A percentile compares a stretch with the other conserved stretches of the same genome.
These are phyloP conservation scores for Centropus bengalensis DNA, from an alignment of 2,113 vertebrate genomes.

Conservation along the genomic window DNA sequence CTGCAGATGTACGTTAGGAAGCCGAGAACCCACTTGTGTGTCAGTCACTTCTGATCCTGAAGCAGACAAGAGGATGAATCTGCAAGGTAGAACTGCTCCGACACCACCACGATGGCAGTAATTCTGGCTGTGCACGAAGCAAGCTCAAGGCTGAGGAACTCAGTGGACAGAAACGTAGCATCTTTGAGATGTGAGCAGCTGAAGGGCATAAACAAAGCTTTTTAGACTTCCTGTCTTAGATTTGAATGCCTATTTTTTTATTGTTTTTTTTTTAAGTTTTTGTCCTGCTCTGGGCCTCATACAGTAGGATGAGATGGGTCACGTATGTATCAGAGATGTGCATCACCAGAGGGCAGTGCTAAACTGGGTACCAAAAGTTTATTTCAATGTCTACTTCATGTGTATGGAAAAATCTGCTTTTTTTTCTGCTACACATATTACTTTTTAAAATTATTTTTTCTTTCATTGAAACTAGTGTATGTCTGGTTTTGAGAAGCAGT, in stretches of 20 bases:
- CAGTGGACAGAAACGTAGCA: background rate
- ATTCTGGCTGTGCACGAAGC: background rate
- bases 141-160: background rate
- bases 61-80: background rate
- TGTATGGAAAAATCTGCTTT: background rate
- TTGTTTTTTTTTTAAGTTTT: background rate
- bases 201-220: background rate
- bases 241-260: background rate
- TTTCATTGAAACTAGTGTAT: background rate
- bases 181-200: background rate
- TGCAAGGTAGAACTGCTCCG: background rate
- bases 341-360: slow-evolving; percentile 66
- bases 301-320: background rate
- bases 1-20: background rate
- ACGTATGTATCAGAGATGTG: background rate
- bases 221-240: background rate
- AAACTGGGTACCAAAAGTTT: slow-evolving; percentile 61
- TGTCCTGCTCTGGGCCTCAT: background rate
- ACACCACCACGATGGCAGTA: background rate
- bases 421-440: background rate
- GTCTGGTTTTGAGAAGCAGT: background rate
- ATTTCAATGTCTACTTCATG: slow-evolving; percentile 17
- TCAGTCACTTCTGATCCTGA: background rate
- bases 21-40: background rate
- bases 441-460: background rate